phyloP scores from a whole-genome alignment of 2,888 invertebrate genomes.

The Lumbricus terrestris region DNA sequence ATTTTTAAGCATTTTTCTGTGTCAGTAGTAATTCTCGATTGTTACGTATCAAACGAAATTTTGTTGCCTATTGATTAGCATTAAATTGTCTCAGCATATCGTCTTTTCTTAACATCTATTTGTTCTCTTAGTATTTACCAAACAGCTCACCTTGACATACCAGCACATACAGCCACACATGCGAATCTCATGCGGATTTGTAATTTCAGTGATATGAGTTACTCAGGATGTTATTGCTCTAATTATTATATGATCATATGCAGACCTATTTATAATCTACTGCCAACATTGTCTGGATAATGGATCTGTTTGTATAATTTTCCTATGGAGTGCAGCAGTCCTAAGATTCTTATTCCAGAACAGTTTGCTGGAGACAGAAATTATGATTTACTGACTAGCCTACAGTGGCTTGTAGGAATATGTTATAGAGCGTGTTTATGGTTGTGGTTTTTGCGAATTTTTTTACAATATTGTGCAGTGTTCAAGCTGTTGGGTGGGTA shows the following conservation, averaged over 20 bases:
- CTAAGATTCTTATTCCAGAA: background rate
- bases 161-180: background rate
- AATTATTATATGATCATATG: background rate
- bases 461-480: background rate
- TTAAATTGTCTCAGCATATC: background rate
- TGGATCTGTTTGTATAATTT: background rate
- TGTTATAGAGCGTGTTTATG: background rate
- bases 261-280: background rate
- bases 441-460: background rate
- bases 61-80: background rate
- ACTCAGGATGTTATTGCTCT: background rate
- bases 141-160: background rate
- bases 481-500: background rate
- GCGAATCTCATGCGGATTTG: background rate
- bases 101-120: background rate
- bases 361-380: background rate
- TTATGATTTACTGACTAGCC: background rate
- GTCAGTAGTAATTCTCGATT: too few relatives aligned
- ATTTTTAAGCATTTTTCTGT: background rate
- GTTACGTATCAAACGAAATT: too few relatives aligned
- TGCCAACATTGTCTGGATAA: background rate
- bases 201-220: background rate
- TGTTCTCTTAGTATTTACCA: background rate
- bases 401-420: background rate
- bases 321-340: background rate